phyloP scores from a whole-genome alignment of 2,797 vertebrate species.

The Australoheros facetus region DNA sequence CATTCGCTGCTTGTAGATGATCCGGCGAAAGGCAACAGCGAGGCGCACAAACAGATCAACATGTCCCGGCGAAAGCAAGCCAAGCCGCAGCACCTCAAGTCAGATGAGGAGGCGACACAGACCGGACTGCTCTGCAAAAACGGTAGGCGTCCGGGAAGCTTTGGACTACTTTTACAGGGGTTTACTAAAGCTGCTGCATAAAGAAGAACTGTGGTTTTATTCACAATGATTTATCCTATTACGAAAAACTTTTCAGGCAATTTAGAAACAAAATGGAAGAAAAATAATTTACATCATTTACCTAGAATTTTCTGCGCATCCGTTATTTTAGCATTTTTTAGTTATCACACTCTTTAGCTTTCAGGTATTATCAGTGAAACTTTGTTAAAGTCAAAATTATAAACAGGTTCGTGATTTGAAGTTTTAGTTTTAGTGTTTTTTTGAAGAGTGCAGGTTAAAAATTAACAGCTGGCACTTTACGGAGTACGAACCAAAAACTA shows the following conservation, averaged over 20 bases:
- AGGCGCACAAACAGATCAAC: constrained; percentile 81
- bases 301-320: background rate
- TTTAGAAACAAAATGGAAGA: background rate
- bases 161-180: constrained; percentile 3
- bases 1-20: constrained; percentile 83
- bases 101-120: constrained; percentile 85
- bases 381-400: background rate
- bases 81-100: constrained; percentile 94
- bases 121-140: constrained; percentile 77
- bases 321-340: background rate
- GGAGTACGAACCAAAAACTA: background rate
- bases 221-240: background rate
- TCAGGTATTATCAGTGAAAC: background rate
- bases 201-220: background rate
- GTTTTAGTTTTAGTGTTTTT: background rate
- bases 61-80: constrained; percentile 99
- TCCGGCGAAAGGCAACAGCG: constrained; percentile 82
- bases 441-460: background rate
- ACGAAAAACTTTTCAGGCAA: background rate
- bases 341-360: background rate
- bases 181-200: fast-evolving
- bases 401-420: background rate
- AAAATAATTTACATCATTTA: background rate
- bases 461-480: background rate
- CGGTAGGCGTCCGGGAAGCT: constrained; percentile 80